A percentile compares a stretch with the other conserved stretches of the same genome.
These are phyloP conservation scores for Morone chrysops DNA, from an alignment of 2,113 vertebrate species.

Conservation along the genomic window DNA sequence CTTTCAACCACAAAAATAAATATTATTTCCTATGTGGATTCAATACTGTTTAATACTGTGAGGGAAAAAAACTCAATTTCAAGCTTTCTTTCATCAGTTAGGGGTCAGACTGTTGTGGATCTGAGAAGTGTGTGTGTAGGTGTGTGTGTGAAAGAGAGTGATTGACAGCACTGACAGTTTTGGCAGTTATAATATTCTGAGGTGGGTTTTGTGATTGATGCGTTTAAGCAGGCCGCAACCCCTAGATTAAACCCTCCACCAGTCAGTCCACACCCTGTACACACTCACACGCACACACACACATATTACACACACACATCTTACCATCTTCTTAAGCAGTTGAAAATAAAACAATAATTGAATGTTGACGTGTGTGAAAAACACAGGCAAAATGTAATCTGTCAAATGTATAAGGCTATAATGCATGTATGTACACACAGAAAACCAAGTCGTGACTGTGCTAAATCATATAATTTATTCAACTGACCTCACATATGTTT, in stretches of 20 bases:
- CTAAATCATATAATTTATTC: conserved; percentile 82
- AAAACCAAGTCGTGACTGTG: conserved; percentile 50
- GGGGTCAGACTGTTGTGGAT: conserved; percentile 24
- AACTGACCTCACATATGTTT: conserved; percentile 61
- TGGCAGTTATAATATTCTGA: conserved; percentile 63
- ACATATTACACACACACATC: background rate
- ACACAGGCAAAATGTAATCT: background rate
- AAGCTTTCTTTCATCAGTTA: conserved; percentile 8
- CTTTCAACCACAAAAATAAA: background rate
- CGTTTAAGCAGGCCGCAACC: conserved; percentile 34
- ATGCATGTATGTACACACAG: background rate
- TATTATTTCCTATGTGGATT: background rate
- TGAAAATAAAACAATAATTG: background rate
- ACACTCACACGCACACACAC: conserved; percentile 1
- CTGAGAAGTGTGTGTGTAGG: background rate
- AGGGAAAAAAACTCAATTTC: conserved; percentile 9
- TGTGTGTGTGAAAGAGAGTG: conserved; percentile 25
- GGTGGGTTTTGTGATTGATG: conserved; percentile 70
- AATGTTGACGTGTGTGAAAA: background rate
- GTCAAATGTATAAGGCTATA: background rate
- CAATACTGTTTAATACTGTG: background rate
- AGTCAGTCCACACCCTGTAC: conserved; percentile 2
- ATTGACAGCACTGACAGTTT: conserved; percentile 67
- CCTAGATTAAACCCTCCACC: conserved; percentile 53
- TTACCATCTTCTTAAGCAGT: background rate